Conservation (phyloP, 2,797 vertebrate genomes). For the Pteronotus mesoamericanus region DNA sequence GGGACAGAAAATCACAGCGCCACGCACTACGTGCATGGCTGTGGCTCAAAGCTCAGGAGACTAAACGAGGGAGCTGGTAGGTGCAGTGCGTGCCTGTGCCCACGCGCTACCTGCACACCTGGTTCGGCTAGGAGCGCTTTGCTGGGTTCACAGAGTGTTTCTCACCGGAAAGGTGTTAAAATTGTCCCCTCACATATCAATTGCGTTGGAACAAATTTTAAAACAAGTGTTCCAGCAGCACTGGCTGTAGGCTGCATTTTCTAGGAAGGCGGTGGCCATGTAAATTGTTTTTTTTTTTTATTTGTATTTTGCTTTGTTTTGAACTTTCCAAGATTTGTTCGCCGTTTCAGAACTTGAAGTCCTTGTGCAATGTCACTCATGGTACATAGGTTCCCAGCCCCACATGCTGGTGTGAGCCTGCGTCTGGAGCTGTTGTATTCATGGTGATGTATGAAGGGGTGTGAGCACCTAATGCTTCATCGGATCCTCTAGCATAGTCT, state of each 20-base stretch:
- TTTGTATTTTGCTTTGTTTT: background rate
- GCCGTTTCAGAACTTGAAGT: background rate
- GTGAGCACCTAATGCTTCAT: background rate
- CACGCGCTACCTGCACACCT: background rate
- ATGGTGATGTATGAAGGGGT: background rate
- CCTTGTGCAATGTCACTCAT: background rate
- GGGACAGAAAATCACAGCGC: accelerated
- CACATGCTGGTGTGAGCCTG: background rate
- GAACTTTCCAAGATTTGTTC: background rate
- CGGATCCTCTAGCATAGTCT: background rate
- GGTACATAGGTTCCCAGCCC: background rate
- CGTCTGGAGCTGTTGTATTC: background rate
- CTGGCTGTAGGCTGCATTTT: background rate
- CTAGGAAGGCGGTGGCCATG: background rate
- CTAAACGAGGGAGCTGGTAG: background rate
- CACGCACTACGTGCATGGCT: too few relatives aligned
- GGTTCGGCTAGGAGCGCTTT: background rate
- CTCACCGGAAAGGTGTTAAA: background rate
- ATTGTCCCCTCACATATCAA: background rate
- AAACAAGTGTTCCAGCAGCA: background rate
- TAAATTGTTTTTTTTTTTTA: background rate
- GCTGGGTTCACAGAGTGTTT: background rate
- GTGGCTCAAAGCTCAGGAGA: accelerated
- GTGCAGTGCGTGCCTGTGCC: background rate
- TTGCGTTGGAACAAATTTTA: background rate